Conservation (phyloP, 2,797 vertebrate species). For the Cichlasoma orientale region DNA sequence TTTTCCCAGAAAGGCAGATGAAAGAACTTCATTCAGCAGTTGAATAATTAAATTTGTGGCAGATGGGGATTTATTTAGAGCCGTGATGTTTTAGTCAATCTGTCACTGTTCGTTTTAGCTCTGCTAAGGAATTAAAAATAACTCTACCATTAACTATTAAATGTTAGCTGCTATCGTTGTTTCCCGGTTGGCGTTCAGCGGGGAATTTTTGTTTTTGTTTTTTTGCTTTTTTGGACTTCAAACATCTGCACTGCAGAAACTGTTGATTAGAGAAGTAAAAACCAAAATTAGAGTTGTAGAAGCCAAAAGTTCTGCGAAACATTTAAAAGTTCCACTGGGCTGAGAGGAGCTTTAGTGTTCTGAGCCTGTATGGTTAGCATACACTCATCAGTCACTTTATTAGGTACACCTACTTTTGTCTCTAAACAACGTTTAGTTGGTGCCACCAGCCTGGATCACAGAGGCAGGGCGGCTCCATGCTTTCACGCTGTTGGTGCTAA, state of each 20-base stretch:
- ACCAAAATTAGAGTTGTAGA: background rate
- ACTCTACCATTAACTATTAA: background rate
- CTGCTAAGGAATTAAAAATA: background rate
- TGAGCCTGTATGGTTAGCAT: too few species aligned
- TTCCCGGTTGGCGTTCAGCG: background rate
- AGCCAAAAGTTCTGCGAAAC: background rate
- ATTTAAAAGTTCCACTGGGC: background rate
- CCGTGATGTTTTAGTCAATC: background rate
- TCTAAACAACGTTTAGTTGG: background rate
- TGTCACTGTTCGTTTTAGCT: background rate
- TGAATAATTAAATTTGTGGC: background rate
- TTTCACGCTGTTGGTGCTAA: background rate
- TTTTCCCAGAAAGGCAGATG: background rate
- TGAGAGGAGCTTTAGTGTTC: background rate
- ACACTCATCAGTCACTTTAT: too few species aligned
- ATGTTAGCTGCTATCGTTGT: background rate
- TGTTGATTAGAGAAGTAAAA: background rate
- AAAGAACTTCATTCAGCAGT: background rate
- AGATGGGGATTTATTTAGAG: slow-evolving; percentile 7
- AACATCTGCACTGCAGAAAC: background rate
- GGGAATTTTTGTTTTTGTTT: background rate
- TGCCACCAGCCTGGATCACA: background rate
- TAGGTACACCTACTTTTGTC: too few species aligned
- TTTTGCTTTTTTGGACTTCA: background rate
- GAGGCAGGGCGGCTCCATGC: too few species aligned